Conservation (phyloP, 2,888 invertebrate species). For the Lymantria dispar region DNA sequence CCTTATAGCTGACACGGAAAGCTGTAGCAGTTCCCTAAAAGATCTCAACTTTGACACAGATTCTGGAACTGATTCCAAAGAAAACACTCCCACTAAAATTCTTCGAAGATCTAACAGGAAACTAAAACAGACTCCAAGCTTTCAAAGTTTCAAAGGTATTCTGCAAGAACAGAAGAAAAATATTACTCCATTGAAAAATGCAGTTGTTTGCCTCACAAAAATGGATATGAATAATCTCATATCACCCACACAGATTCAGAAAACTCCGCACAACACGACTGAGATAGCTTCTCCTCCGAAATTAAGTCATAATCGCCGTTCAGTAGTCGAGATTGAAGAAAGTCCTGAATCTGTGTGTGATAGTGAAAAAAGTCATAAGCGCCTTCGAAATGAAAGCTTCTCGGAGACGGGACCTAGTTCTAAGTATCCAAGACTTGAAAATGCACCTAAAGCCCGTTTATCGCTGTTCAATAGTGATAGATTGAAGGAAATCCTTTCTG, state of each 20-base stretch:
- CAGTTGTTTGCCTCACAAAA: slow-evolving; percentile 61
- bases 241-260: slow-evolving; percentile 68
- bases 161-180: slow-evolving; percentile 67
- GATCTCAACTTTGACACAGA: slow-evolving; percentile 75
- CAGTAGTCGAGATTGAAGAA: slow-evolving; percentile 59
- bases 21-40: slow-evolving; percentile 77
- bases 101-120: slow-evolving; percentile 50
- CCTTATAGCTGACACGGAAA: slow-evolving; percentile 75
- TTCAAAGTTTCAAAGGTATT: slow-evolving; percentile 68
- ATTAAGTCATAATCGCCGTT: slow-evolving; percentile 57
- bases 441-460: slow-evolving; percentile 66
- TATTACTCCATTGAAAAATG: slow-evolving; percentile 51
- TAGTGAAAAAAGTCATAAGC: slow-evolving; percentile 65
- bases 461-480: slow-evolving; percentile 71
- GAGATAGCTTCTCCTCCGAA: slow-evolving; percentile 69
- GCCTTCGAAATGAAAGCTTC: slow-evolving; percentile 61
- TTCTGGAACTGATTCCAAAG: slow-evolving; percentile 72
- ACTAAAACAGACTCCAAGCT: slow-evolving; percentile 59
- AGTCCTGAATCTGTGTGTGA: slow-evolving; percentile 66
- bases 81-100: slow-evolving; percentile 68
- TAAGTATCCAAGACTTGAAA: slow-evolving; percentile 64
- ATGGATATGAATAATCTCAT: slow-evolving; percentile 58
- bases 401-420: slow-evolving; percentile 55
- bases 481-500: slow-evolving; percentile 73
- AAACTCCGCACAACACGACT: slow-evolving; percentile 68